A percentile compares a stretch with the other conserved stretches of the same genome.
These are phyloP conservation scores for Athene cunicularia DNA, from an alignment of 2,113 vertebrate genomes.

Conservation along the genomic window DNA sequence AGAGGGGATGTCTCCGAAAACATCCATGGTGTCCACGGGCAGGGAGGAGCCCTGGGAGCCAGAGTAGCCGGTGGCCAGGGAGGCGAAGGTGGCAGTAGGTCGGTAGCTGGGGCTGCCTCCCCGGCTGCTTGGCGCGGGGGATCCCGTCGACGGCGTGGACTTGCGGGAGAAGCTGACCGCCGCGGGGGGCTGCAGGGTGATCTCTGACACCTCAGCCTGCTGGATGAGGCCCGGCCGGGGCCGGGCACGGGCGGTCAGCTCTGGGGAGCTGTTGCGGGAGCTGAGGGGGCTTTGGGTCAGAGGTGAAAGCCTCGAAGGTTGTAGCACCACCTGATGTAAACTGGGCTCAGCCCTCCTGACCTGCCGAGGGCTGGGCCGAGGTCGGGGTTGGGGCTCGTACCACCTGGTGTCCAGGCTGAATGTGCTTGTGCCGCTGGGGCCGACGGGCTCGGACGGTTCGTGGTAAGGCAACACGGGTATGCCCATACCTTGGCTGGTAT, in stretches of 20 bases:
- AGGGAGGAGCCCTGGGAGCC: conserved; percentile 86
- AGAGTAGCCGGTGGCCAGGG: conserved; percentile 89
- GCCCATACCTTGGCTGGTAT: conserved; percentile 98
- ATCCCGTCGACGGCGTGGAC: conserved; percentile 89
- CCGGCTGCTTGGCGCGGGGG: conserved; percentile 88
- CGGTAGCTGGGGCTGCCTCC: conserved; percentile 84
- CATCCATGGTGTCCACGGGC: conserved; percentile 87
- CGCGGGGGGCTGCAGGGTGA: conserved; percentile 89
- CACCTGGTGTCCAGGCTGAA: conserved; percentile 96
- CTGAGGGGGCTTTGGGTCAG: conserved; percentile 97
- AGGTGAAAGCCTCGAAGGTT: conserved; percentile 96
- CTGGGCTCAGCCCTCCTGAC: conserved; percentile 91
- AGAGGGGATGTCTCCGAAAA: conserved; percentile 92
- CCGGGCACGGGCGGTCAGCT: conserved; percentile 91
- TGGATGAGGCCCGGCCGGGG: conserved; percentile 92
- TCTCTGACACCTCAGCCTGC: conserved; percentile 91
- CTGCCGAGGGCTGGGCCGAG: conserved; percentile 94
- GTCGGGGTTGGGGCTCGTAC: conserved; percentile 93
- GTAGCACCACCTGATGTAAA: conserved; percentile 98
- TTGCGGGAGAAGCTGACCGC: conserved; percentile 92
- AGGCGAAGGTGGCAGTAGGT: conserved; percentile 87
- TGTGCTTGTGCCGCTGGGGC: conserved; percentile 91
- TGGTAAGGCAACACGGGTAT: conserved; percentile 99
- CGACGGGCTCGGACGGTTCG: conserved; percentile 87
- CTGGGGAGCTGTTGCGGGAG: conserved; percentile 93